Base-by-base conservation (phyloP, 2,113 vertebrate genomes). In the Heptranchias perlo region DNA sequence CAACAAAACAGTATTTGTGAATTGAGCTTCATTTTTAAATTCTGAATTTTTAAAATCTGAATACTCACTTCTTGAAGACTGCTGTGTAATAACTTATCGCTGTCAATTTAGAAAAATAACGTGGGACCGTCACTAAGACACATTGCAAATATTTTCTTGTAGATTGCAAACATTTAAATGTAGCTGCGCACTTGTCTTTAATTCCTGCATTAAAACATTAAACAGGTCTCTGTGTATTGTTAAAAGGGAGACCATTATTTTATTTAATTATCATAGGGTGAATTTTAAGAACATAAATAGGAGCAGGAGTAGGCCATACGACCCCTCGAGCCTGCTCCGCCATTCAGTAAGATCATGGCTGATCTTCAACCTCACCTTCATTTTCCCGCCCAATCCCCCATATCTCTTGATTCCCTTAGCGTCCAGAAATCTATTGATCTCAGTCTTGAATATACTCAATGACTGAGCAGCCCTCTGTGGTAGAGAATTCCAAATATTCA, bases 21-120 rank as follows among this genome's bases (percentile, higher is more conserved):
- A 61, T 58, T 92, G 87, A 52, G 52, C 54, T 58, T 92, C 54
- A 58, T 92, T 58, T 92, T 92, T 61, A 61, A 92, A 92, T 93
- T 93, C 39, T 82, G 39, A 35, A 39, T 62, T 93, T 62, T 64
- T 23, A 93, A 62, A 64, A 62, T 64, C 5, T 44, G 35, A 64
- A 62, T 93, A 39, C n/a, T 62, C 4, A 16, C 58, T 58, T 58
- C 67, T 52, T 91, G 6, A 93, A 62, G 16, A 62, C 16, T 93
- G n/a, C 2, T 35, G 52, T 58, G 47, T 58, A 52, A 58, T 39
- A 8, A 18, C 18, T 8, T 39, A 18, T 62, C 35, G 14, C n/a
- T 64, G 23, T 18, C 54, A n/a, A 35, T 87, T 49, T 52, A 16
- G 76, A 52, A 92, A 62, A 18, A 39, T n/a, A 62, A 39, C 25